Base-by-base conservation (phyloP, 37 sponge, comb jelly and placozoan genomes). In the Chondrosia reniformis region DNA sequence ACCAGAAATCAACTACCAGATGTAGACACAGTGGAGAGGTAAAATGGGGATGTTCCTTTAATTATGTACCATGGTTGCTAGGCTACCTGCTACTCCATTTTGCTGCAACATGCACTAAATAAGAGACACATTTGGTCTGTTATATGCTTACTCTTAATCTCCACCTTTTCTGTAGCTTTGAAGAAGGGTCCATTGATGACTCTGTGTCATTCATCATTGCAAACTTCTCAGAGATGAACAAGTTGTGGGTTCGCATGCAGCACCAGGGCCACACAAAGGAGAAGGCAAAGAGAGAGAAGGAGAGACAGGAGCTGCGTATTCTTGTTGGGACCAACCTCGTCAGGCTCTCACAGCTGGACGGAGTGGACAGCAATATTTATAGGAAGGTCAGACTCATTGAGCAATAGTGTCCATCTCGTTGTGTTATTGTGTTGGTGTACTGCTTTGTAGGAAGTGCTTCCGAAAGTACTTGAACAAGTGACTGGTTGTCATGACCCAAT, bases 221-320 rank as follows among this genome's bases (percentile, higher is more conserved):
- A 19, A 98, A 98, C 89, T 98, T 89, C 76, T 67, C 80, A 39
- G 99, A 98, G 91, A 98, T 98, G 99, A 98, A 98, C 87, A 98
- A 98, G 82, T 85, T 98, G 49, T 98, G 99, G 99, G 99, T 98
- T 33, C 91, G 99, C 28, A 98, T 98, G 96, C 99, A 98, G 69
- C 96, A 98, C 82, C 99, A 98, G 89, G 99, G 99, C 13, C 99
- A 98, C 85, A 86, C 96, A 9, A 73, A 91, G 67, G 99, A 98
- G 87, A 93, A 87, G 77, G 89, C 90, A 57, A 85, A 88, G 79
- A 75, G 99, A 22, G 99, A 98, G 79, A 88, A 95, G 79, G 99
- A 98, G 78, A 67, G 99, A 32, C 85, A 89, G 76, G 99, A 98
- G 67, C 87, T 98, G 34, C 49, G 87, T 76, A 88, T 98, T n/a